Base-by-base conservation (phyloP, 53 echinoderm and acorn worm species). In the Mesocentrotus franciscanus region DNA sequence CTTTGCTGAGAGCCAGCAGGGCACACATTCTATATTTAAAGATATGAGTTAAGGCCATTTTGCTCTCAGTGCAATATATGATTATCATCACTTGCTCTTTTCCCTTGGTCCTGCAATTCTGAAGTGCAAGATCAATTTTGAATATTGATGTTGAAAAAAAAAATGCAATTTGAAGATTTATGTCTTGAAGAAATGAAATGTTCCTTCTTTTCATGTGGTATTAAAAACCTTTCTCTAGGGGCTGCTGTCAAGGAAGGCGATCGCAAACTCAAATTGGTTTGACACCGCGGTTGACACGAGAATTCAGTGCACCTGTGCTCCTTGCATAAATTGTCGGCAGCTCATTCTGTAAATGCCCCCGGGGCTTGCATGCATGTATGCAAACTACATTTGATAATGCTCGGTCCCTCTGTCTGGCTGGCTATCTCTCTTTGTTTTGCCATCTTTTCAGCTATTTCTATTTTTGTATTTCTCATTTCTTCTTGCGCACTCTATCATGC, bases 271-370 rank as follows among this genome's bases (percentile, higher is more conserved):
- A 91, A 66, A 91, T 91, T 91, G 91, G 62, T 66, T 66, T 91
- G 91, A 91, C 91, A 91, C 91, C 20, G 91, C 20, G 39, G 91
- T 35, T 91, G 91, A 91, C 91, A 91, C 66, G 91, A 91, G 62
- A 91, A 91, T 33, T 39, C 10, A 2, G 0, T 91, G 91, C 91
- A 91, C 91, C 91, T 91, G 91, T 91, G 91, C 66, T 68, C 66
- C 22, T 68, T 29, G 91, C 91, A 91, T 91, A 91, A 91, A 91
- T 91, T 91, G 61, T 91, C 36, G 66, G 64, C 20, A 91, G 91
- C 91, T 91, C 42, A 61, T 66, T 64, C 66, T 34, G 33, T 35
- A 20, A 36, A 91, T 64, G 61, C 91, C 91, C 91, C 20, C 9
- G 91, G 39, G 91, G 62, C 66, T 64, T 10, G 66, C 91, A 27